phyloP scores from a whole-genome alignment of 2,113 vertebrate genomes.

The Laticauda laticaudata region DNA sequence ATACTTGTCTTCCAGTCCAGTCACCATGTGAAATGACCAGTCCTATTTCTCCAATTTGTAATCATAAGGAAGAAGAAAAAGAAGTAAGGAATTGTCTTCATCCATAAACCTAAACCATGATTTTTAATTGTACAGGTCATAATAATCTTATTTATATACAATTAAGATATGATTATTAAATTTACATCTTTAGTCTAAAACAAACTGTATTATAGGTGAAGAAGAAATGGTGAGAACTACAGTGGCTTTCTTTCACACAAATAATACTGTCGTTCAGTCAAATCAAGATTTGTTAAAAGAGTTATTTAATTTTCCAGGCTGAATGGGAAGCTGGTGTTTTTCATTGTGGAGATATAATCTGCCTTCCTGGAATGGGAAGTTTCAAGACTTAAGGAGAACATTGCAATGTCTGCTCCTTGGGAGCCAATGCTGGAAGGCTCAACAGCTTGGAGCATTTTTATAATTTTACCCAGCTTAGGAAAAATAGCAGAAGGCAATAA shows the following conservation, averaged over 20 bases:
- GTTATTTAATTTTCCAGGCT: background rate
- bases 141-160: background rate
- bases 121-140: background rate
- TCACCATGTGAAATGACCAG: slow-evolving; percentile 37
- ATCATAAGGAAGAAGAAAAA: slow-evolving; percentile 50
- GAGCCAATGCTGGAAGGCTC: background rate
- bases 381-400: background rate
- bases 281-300: background rate
- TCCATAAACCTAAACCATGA: background rate
- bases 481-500: background rate
- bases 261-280: background rate
- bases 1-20: slow-evolving; percentile 28
- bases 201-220: background rate
- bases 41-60: slow-evolving; percentile 50
- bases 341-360: background rate
- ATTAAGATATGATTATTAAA: background rate
- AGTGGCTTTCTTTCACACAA: background rate
- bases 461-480: background rate
- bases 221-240: background rate
- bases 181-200: background rate
- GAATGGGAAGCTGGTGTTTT: background rate
- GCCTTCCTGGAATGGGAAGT: background rate
- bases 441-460: background rate
- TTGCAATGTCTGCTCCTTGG: background rate
- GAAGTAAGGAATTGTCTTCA: slow-evolving; percentile 64